Evolutionary conservation across 2,113 vertebrate genomes (phyloP).

Genomic region (Hemicordylus capensis): DNA sequence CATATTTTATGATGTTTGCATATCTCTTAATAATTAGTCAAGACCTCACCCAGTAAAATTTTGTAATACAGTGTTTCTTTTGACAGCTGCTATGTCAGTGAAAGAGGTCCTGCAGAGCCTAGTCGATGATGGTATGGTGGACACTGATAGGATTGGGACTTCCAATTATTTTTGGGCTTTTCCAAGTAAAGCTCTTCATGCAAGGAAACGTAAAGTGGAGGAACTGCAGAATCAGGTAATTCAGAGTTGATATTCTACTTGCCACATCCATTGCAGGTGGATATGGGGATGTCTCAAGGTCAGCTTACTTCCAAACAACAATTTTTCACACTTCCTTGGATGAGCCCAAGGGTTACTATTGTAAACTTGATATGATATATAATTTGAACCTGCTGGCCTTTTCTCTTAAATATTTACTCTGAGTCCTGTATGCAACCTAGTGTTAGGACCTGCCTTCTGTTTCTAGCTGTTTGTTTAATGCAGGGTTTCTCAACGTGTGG

Average conservation of each 20-base stretch:
- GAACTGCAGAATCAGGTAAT: constrained; percentile 89
- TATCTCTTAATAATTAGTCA: not conserved
- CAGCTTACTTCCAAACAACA: not conserved
- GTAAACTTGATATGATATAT: not conserved
- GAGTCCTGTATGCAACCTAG: not conserved
- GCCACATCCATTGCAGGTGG: not conserved
- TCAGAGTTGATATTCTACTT: not conserved
- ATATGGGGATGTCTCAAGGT: not conserved
- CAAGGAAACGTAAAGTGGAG: constrained; percentile 85
- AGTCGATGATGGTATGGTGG: constrained; percentile 97
- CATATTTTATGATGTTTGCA: not conserved
- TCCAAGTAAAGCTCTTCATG: constrained; percentile 92
- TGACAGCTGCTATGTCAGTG: constrained; percentile 91
- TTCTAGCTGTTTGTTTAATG: not conserved
- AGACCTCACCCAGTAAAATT: not conserved
- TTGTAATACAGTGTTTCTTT: constrained; percentile 9
- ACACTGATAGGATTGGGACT: constrained; percentile 92
- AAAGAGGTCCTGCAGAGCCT: constrained; percentile 96
- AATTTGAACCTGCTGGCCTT: not conserved
- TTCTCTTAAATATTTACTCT: not conserved
- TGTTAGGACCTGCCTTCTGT: not conserved
- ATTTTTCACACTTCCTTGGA: not conserved
- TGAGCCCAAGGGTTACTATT: not conserved
- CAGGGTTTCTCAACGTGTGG: too few relatives aligned
- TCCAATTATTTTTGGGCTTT: constrained; percentile 99